Evolutionary conservation across 2,888 invertebrate genomes (phyloP).

Genomic region (Hemaris fuciformis): DNA sequence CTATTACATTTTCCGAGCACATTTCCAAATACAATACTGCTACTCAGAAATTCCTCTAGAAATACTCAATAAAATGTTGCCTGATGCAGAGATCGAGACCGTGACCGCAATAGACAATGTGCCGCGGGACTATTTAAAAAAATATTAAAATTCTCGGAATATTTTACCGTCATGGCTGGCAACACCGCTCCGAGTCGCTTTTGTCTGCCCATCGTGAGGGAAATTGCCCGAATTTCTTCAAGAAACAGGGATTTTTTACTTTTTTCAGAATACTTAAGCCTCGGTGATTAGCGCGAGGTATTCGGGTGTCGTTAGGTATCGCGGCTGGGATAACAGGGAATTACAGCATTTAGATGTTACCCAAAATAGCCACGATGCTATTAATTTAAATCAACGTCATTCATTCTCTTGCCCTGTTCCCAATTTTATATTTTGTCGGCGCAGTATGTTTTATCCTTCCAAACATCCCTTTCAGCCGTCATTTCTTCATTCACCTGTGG

Average conservation of each 20-base stretch:
- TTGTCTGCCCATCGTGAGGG: slow-evolving; percentile 13
- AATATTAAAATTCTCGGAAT: not conserved
- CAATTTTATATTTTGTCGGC: no score
- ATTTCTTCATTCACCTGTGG: no score
- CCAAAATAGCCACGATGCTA: not conserved
- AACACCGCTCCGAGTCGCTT: not conserved
- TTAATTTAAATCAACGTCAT: not conserved
- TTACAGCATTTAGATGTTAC: not conserved
- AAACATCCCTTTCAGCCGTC: no score
- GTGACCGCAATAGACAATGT: no score
- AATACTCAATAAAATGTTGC: no score
- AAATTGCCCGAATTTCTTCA: slow-evolving; percentile 14
- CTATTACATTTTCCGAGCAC: no score
- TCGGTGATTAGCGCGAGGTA: slow-evolving; percentile 12
- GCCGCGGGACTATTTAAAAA: not conserved
- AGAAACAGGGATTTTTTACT: slow-evolving; percentile 14
- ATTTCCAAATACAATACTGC: no score
- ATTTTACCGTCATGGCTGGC: not conserved
- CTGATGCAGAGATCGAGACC: no score
- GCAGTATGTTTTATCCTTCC: no score
- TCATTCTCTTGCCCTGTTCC: no score
- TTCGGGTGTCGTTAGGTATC: slow-evolving; percentile 4
- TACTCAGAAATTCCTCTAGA: no score
- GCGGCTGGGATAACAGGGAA: not conserved
- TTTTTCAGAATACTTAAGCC: slow-evolving; percentile 9